These are phyloP conservation scores for Acomys russatus DNA, from an alignment of 2,797 vertebrate species.

Conservation along the genomic window DNA sequence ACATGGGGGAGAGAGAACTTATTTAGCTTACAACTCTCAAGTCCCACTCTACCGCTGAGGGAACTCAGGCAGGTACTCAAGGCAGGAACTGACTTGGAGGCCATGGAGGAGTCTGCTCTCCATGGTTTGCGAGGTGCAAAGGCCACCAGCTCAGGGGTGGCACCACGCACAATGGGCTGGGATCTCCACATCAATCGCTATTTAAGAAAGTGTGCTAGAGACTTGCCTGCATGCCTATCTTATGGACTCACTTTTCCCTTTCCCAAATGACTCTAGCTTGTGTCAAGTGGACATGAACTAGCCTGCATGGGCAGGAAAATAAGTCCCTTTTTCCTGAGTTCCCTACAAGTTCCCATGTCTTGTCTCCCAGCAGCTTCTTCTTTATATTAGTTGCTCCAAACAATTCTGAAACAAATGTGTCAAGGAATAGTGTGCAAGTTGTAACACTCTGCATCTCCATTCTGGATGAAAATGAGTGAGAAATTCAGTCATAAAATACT, in stretches of 20 bases:
- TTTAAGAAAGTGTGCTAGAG: neutral
- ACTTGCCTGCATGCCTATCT: no score
- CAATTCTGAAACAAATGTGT: slow-evolving; percentile 65
- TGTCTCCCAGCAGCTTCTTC: neutral
- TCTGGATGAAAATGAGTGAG: slow-evolving; percentile 14
- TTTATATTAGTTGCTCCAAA: slow-evolving; percentile 2
- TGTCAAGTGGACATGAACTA: neutral
- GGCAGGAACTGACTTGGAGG: neutral
- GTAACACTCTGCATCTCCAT: slow-evolving; percentile 30
- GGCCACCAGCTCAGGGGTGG: neutral
- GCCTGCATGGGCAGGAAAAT: neutral
- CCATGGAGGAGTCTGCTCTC: neutral
- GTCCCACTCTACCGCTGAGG: neutral
- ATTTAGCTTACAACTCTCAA: neutral
- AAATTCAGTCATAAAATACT: slow-evolving; percentile 55
- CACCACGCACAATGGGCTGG: no score
- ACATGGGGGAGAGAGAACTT: neutral
- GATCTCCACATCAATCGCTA: neutral
- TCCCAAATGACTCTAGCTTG: neutral
- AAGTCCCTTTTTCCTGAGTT: neutral
- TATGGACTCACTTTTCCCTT: neutral
- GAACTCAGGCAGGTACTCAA: neutral
- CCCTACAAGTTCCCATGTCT: slow-evolving; percentile 10
- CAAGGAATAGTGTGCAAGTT: neutral
- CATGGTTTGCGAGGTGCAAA: neutral